A percentile compares a stretch with the other conserved stretches of the same genome.
Conservation (phyloP, 2,797 vertebrate species). For the Neomorphus geoffroyi region DNA sequence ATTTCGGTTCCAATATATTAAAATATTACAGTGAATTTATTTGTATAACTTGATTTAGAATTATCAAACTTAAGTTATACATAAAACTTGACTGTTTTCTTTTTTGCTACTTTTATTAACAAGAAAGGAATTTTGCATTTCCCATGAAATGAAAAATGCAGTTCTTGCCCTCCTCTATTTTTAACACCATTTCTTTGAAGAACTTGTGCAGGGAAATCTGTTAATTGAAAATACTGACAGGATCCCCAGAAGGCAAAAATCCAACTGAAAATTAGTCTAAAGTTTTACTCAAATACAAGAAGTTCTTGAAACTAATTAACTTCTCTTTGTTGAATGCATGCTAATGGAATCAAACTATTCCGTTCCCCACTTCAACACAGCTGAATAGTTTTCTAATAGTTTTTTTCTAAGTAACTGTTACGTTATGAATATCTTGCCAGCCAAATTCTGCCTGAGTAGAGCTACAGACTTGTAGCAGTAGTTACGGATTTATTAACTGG, state of each 20-base stretch:
- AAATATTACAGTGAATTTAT: not conserved
- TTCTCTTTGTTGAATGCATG: constrained; percentile 29
- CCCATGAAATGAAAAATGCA: constrained; percentile 20
- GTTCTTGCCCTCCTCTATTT: constrained; percentile 6
- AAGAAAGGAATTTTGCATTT: constrained; percentile 4
- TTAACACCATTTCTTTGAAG: constrained; percentile 37
- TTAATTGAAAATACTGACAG: constrained; percentile 64
- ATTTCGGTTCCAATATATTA: not conserved
- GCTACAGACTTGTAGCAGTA: not conserved
- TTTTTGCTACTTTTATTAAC: not conserved
- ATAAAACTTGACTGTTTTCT: not conserved
- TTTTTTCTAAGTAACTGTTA: not conserved
- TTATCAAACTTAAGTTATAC: not conserved
- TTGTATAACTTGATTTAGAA: not conserved
- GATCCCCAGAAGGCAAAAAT: constrained; percentile 59
- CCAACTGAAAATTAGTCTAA: constrained; percentile 22
- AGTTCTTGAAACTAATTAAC: constrained; percentile 61
- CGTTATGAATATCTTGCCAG: not conserved
- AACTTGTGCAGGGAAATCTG: constrained; percentile 34
- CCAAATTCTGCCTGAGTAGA: not conserved
- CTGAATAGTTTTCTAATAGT: constrained; percentile 21
- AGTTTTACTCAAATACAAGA: constrained; percentile 57
- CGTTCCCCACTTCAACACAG: not conserved
- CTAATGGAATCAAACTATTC: constrained; percentile 27
- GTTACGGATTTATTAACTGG: not conserved